Percentiles rank a stretch among this genome's conserved stretches.
phyloP scores from a whole-genome alignment of 2,888 invertebrate genomes.

The Odontocerum albicorne region DNA sequence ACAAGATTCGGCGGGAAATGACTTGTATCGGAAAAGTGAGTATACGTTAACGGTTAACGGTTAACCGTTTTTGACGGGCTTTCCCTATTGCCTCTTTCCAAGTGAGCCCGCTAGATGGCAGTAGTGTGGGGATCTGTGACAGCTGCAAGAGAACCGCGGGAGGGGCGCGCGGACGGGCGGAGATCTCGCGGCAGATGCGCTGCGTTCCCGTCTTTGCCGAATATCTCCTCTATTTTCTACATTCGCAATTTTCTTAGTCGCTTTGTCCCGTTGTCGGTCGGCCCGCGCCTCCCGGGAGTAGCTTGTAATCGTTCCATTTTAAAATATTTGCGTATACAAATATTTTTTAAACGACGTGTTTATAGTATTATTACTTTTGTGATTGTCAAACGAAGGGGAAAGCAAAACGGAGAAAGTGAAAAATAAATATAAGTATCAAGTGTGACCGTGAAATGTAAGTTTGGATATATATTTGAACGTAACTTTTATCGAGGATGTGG shows the following conservation, averaged over 20 bases:
- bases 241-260: slow-evolving; percentile 27
- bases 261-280: slow-evolving; percentile 18
- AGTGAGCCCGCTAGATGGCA: slow-evolving; percentile 10
- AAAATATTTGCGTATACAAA: slow-evolving; percentile 7
- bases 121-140: background rate
- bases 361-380: slow-evolving; percentile 4
- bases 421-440: slow-evolving; percentile 3
- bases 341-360: slow-evolving; percentile 7
- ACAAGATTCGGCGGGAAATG: no score
- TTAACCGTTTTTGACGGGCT: no score
- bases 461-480: slow-evolving; percentile 2
- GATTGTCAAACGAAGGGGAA: slow-evolving; percentile 3
- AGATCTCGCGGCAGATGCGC: slow-evolving; percentile 16
- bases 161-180: slow-evolving; percentile 9
- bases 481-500: slow-evolving; percentile 1
- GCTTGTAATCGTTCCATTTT: slow-evolving; percentile 4
- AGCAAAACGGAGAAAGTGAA: slow-evolving; percentile 4
- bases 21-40: no score
- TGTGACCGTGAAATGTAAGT: slow-evolving; percentile 11
- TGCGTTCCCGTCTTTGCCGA: slow-evolving; percentile 21
- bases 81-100: no score
- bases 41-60: no score
- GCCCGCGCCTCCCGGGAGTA: slow-evolving; percentile 13
- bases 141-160: background rate
- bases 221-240: slow-evolving; percentile 21